Evolutionary conservation across 2,113 vertebrate species (phyloP).

Genomic region (Neopipo cinnamomea): DNA sequence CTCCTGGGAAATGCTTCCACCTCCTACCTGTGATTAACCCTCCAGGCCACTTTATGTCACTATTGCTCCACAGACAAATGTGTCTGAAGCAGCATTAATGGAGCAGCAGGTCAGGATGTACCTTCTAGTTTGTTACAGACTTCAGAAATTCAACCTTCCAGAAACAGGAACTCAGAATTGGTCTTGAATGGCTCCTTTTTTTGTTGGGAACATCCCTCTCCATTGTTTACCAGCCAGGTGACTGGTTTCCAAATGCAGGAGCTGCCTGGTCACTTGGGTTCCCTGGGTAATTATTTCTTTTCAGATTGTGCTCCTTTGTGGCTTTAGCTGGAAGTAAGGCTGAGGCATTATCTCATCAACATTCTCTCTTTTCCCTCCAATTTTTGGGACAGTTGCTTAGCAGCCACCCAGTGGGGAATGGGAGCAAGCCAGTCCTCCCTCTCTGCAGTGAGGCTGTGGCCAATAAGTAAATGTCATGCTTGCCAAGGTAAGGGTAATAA

Average conservation of each 20-base stretch:
- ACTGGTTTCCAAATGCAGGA: not conserved
- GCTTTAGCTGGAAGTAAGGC: not conserved
- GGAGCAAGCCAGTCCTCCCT: not conserved
- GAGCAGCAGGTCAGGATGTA: not conserved
- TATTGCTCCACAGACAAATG: not conserved
- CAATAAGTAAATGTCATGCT: not conserved
- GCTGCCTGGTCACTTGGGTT: not conserved
- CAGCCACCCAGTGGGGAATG: not conserved
- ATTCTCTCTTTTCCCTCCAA: not conserved
- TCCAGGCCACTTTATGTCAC: conserved; percentile 27
- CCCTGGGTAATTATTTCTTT: not conserved
- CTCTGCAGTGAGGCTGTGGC: not conserved
- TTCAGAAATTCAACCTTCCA: not conserved
- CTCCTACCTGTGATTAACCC: conserved; percentile 6
- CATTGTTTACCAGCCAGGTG: not conserved
- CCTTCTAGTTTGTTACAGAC: not conserved
- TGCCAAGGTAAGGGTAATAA: conserved; percentile 28
- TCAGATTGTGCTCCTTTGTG: not conserved
- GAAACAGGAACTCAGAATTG: not conserved
- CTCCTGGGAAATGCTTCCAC: not conserved
- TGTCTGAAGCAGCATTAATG: not conserved
- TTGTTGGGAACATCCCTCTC: not conserved
- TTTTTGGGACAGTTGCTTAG: not conserved
- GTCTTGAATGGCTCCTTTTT: not conserved
- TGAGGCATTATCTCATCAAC: not conserved